These are phyloP conservation scores for Tribolium castaneum DNA, from an alignment of 1,140 invertebrate species.

Conservation along the genomic window DNA sequence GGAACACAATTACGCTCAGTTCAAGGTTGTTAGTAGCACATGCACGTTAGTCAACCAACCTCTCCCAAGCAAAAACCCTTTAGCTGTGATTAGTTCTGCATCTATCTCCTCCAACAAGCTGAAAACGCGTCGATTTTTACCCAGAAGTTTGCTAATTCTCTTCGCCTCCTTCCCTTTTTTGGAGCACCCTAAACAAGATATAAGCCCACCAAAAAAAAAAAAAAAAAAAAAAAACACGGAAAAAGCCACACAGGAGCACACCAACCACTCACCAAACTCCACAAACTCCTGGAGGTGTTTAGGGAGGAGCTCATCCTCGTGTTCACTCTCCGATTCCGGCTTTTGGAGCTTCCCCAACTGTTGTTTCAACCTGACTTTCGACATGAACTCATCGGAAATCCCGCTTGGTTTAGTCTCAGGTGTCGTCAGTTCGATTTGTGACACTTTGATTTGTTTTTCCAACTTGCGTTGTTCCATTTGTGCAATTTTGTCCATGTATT, in stretches of 20 bases:
- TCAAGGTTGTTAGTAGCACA: not conserved
- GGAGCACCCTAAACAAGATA: too few species aligned
- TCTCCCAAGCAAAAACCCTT: slow-evolving; percentile 71
- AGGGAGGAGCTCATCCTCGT: slow-evolving; percentile 72
- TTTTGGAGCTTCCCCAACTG: slow-evolving; percentile 54
- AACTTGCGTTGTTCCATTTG: slow-evolving; percentile 82
- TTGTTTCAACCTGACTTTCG: slow-evolving; percentile 70
- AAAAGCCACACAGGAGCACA: slow-evolving; percentile 36
- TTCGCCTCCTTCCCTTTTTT: slow-evolving; percentile 54
- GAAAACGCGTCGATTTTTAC: slow-evolving; percentile 57
- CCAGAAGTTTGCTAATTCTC: slow-evolving; percentile 55
- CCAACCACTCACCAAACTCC: slow-evolving; percentile 68
- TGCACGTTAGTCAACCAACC: slow-evolving; percentile 61
- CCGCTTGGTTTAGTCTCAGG: slow-evolving; percentile 58
- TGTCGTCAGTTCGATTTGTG: not conserved
- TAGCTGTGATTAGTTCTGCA: slow-evolving; percentile 69
- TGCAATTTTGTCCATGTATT: slow-evolving; percentile 82
- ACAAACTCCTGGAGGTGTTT: slow-evolving; percentile 81
- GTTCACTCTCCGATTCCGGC: slow-evolving; percentile 64
- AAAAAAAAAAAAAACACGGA: too few species aligned
- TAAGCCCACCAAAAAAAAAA: too few species aligned
- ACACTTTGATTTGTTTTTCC: slow-evolving; percentile 82
- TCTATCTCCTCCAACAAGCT: slow-evolving; percentile 76
- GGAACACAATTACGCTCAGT: too few species aligned
- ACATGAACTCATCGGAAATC: slow-evolving; percentile 80